Base-by-base conservation (phyloP, 2,888 invertebrate species). In the Cephus runcator region DNA sequence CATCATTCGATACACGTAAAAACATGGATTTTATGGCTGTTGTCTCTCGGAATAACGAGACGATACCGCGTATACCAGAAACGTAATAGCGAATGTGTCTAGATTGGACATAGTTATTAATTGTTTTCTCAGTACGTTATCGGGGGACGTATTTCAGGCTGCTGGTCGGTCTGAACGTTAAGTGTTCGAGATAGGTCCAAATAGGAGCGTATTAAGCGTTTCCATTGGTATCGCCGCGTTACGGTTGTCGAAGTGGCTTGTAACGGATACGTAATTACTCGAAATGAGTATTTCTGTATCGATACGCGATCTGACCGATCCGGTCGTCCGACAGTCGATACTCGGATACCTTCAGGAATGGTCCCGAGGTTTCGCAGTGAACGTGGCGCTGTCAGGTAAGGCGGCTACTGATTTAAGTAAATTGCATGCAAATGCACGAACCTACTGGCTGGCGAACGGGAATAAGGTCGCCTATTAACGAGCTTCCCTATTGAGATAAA, bases 401-500 rank as follows among this genome's bases (percentile, higher is more conserved):
- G 80, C 77, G 73, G 76, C 79, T 81, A 81, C 78, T 79, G 83
- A 86, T 86, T 86, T 83, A 82, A 85, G 83, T 85, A 86, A 87
- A 86, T 86, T 86, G 83, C 86, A 85, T 86, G 84, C 82, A 85
- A 87, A 87, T 86, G 81, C 83, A 81, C 80, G 78, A 82, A 81
- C 83, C 83, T 82, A 40, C 40, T 15, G 40, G 15, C 40, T 40
- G 40, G 40, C 15, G 40, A 40, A 40, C 40, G 40, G 80, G 80
- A 80, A 84, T 80, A 82, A 82, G 84, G 85, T 81, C 85, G 83
- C 79, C 79, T 80, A 85, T 85, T 83, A 83, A 77, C 83, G 78
- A 82, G 73, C 83, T 79, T 83, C 81, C 77, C 84, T 81, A 83
- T 85, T 81, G 80, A 81, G 83, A 79, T 77, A 40, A 40, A 40